A percentile compares a stretch with the other conserved stretches of the same genome.
phyloP scores from a whole-genome alignment of 2,888 invertebrate genomes.

The Enchytraeus crypticus region DNA sequence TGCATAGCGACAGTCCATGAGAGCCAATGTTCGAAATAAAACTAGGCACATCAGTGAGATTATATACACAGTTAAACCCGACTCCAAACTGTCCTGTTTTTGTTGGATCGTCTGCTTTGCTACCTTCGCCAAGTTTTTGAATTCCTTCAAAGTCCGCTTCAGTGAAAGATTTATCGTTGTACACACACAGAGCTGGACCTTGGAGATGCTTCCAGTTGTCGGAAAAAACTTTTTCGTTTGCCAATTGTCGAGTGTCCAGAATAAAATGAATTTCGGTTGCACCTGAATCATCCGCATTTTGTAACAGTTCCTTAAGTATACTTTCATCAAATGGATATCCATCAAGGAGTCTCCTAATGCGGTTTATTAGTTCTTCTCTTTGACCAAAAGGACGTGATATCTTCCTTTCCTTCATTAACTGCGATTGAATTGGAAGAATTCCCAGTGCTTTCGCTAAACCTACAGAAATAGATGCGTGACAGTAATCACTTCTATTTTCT shows the following conservation, averaged over 20 bases:
- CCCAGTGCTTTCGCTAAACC: too few relatives aligned
- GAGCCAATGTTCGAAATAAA: constrained; percentile 36
- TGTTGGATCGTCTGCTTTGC: constrained; percentile 37
- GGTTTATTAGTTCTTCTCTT: constrained; percentile 34
- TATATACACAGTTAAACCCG: constrained; percentile 45
- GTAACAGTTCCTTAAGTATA: constrained; percentile 41
- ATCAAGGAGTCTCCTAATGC: constrained; percentile 34
- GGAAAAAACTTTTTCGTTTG: constrained; percentile 29
- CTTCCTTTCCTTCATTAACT: constrained; percentile 2
- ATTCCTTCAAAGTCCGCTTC: constrained; percentile 38
- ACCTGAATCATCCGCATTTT: constrained; percentile 29
- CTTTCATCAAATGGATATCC: constrained; percentile 37
- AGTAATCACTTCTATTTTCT: too few relatives aligned
- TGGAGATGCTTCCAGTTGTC: constrained; percentile 34
- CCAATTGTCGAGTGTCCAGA: constrained; percentile 31
- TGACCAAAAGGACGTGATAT: constrained; percentile 36
- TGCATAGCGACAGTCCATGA: constrained; percentile 32
- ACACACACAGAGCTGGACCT: constrained; percentile 43
- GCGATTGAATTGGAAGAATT: too few relatives aligned
- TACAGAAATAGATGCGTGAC: too few relatives aligned
- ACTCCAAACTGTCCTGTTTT: constrained; percentile 44
- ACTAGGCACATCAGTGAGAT: constrained; percentile 43
- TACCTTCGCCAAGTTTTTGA: constrained; percentile 40
- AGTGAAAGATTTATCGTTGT: constrained; percentile 39
- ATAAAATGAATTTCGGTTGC: constrained; percentile 40